Conservation (phyloP, 2,888 invertebrate genomes). For the Ligdia adustata region DNA sequence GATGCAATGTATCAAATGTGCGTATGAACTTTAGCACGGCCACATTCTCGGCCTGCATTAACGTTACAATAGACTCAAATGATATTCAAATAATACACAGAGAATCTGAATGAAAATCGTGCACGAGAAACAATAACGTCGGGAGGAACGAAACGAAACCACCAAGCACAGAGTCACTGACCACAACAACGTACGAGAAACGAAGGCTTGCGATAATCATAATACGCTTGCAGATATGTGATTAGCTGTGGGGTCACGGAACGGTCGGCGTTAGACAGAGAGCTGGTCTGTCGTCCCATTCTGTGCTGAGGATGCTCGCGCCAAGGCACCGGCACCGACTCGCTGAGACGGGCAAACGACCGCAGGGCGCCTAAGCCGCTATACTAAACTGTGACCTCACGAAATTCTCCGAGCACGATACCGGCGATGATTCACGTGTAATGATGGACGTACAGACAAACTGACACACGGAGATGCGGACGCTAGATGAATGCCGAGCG, state of each 20-base stretch:
- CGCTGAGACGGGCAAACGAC: constrained; percentile 60
- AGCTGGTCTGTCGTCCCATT: constrained; percentile 53
- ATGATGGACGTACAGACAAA: constrained; percentile 70
- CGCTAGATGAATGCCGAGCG: constrained; percentile 70
- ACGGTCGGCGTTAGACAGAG: constrained; percentile 79
- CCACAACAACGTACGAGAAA: constrained; percentile 75
- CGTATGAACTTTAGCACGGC: constrained; percentile 23
- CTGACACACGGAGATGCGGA: constrained; percentile 70
- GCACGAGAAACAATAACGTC: constrained; percentile 53
- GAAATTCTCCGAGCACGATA: constrained; percentile 79
- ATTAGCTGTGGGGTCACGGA: constrained; percentile 81
- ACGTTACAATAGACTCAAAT: constrained; percentile 31
- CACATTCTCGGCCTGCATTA: constrained; percentile 24
- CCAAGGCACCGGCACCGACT: constrained; percentile 45
- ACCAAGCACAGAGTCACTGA: constrained; percentile 70
- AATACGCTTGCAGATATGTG: constrained; percentile 83
- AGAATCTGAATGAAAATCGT: constrained; percentile 48
- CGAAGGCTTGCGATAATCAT: constrained; percentile 79
- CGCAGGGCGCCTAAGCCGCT: constrained; percentile 81
- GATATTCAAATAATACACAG: constrained; percentile 37
- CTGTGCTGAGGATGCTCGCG: constrained; percentile 41
- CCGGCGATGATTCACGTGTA: constrained; percentile 76
- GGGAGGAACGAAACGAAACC: constrained; percentile 54
- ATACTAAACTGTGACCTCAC: constrained; percentile 84
- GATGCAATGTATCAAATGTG: constrained; percentile 12